phyloP scores from a whole-genome alignment of 2,888 invertebrate species.

The Hartigia nigra region DNA sequence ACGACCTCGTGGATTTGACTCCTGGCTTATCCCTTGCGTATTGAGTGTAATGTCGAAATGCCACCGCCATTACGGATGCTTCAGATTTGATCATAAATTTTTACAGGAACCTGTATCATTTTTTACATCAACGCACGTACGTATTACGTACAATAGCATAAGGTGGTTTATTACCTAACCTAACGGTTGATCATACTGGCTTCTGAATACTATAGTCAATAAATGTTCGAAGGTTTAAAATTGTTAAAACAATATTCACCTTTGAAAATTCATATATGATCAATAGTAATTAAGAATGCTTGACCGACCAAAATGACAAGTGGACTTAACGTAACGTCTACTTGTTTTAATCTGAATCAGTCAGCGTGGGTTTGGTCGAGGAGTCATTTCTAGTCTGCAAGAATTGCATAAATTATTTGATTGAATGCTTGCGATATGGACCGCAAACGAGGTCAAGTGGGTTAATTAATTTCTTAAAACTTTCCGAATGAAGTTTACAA shows the following conservation, averaged over 20 bases:
- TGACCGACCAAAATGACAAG: not conserved
- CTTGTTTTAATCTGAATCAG: not conserved
- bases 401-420: not conserved
- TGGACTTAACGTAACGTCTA: not conserved
- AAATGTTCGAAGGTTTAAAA: constrained; percentile 16
- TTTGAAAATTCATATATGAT: not conserved
- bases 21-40: constrained; percentile 3
- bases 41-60: not conserved
- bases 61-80: not conserved
- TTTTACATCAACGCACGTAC: not conserved
- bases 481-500: not conserved
- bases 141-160: not conserved
- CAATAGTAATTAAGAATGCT: not conserved
- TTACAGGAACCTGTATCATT: not conserved
- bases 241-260: constrained; percentile 9
- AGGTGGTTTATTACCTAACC: not conserved
- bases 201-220: not conserved
- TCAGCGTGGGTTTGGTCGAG: not conserved
- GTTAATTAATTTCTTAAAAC: not conserved
- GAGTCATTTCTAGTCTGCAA: not conserved
- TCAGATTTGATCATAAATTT: not conserved
- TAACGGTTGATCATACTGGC: not conserved
- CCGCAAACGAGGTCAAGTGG: not conserved
- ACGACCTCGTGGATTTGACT: constrained; percentile 7
- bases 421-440: not conserved